Conservation (phyloP, 2,113 vertebrate species). For the Zosterops hypoxanthus region DNA sequence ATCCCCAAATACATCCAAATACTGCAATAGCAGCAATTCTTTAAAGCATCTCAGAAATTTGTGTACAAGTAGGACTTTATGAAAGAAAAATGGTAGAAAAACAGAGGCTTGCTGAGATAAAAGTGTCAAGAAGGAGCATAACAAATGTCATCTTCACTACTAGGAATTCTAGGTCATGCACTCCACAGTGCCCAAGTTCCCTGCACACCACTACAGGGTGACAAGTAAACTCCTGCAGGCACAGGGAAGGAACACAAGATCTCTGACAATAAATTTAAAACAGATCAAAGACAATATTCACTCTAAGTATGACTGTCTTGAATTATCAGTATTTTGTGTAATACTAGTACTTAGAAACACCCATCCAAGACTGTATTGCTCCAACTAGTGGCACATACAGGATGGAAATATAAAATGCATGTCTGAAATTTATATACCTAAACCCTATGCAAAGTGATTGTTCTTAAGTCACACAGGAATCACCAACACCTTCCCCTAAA, state of each 20-base stretch:
- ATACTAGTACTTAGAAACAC: neutral
- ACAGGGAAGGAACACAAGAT: rapidly evolving
- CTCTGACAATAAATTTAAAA: neutral
- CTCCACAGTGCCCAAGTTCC: neutral
- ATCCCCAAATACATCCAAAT: neutral
- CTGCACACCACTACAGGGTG: neutral
- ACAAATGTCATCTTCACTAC: neutral
- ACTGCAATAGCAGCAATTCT: neutral
- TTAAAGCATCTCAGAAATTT: neutral
- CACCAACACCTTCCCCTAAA: neutral
- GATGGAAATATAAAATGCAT: neutral
- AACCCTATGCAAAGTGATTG: neutral
- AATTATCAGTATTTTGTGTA: neutral
- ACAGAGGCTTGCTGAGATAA: neutral
- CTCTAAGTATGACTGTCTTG: neutral
- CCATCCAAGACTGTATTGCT: rapidly evolving
- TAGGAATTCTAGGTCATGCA: neutral
- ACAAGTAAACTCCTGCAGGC: neutral
- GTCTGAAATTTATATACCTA: neutral
- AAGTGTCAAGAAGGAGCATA: neutral
- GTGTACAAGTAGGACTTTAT: neutral
- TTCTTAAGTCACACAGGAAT: neutral
- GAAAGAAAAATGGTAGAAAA: neutral
- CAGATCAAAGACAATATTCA: neutral
- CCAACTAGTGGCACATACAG: neutral